These are phyloP conservation scores for Neoascia interrupta DNA, from an alignment of 2,888 invertebrate genomes.

Conservation along the genomic window DNA sequence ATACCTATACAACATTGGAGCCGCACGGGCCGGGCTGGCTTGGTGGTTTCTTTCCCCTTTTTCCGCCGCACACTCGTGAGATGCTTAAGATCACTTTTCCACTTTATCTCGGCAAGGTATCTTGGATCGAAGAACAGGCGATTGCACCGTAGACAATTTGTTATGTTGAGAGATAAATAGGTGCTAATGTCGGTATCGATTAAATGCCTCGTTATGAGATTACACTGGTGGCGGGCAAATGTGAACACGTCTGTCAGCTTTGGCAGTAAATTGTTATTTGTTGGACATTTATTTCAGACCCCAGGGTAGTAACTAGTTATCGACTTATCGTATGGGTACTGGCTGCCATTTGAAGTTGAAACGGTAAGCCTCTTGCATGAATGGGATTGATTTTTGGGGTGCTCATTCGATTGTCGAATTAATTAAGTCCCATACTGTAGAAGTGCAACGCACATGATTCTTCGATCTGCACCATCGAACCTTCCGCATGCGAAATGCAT, in stretches of 20 bases:
- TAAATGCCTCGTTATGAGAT: constrained; percentile 55
- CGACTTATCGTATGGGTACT: not conserved
- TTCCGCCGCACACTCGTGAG: constrained; percentile 27
- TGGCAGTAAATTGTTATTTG: too few species aligned
- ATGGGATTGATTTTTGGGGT: too few species aligned
- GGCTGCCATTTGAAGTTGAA: too few species aligned
- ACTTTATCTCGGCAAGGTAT: constrained; percentile 39
- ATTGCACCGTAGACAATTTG: constrained; percentile 67
- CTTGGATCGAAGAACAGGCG: constrained; percentile 46
- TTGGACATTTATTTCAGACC: too few species aligned
- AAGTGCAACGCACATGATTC: not conserved
- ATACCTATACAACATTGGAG: constrained; percentile 47
- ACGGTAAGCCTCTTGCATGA: too few species aligned
- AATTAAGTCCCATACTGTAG: constrained; percentile 10
- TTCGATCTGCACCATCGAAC: not conserved
- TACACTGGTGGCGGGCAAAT: constrained; percentile 56
- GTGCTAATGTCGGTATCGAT: constrained; percentile 69
- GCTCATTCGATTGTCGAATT: not conserved
- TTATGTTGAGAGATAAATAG: constrained; percentile 68
- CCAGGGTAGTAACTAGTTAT: too few species aligned
- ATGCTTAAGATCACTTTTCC: constrained; percentile 47
- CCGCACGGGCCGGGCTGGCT: constrained; percentile 25
- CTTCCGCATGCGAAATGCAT: not conserved
- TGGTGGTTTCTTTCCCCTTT: constrained; percentile 9
- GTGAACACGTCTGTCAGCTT: too few species aligned